Evolutionary conservation across 1,140 invertebrate genomes (phyloP).

Genomic region (Calycopis cecrops): DNA sequence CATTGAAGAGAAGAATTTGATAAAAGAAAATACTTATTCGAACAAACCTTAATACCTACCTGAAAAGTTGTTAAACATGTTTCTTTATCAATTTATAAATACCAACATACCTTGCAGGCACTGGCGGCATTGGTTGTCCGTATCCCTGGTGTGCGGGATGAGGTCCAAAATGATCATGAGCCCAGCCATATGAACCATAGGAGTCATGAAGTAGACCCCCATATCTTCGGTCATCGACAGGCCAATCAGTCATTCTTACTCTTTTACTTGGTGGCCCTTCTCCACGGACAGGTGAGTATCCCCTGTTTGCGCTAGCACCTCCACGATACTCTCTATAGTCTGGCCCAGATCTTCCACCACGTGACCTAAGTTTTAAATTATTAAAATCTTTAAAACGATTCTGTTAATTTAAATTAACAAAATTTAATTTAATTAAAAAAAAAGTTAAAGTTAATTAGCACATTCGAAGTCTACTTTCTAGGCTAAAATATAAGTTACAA

Average conservation of each 20-base stretch:
- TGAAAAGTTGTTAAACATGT: background rate
- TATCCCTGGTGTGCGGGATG: slow-evolving; percentile 71
- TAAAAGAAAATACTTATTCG: background rate
- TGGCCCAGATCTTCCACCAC: slow-evolving; percentile 69
- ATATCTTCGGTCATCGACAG: slow-evolving; percentile 72
- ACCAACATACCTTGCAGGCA: slow-evolving; percentile 59
- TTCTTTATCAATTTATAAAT: background rate
- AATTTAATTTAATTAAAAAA: background rate
- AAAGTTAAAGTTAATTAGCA: too few relatives aligned
- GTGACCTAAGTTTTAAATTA: slow-evolving; percentile 41
- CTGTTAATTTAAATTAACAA: too few relatives aligned
- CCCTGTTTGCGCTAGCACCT: slow-evolving; percentile 67
- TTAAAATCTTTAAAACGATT: too few relatives aligned
- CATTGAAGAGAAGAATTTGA: too few relatives aligned
- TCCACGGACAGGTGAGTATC: slow-evolving; percentile 85
- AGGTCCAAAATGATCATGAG: slow-evolving; percentile 69
- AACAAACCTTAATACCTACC: background rate
- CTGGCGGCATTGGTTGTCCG: slow-evolving; percentile 66
- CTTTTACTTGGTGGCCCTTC: slow-evolving; percentile 89
- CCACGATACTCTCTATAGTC: slow-evolving; percentile 86
- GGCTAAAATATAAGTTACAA: too few relatives aligned
- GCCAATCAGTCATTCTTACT: slow-evolving; percentile 83
- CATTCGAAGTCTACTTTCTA: too few relatives aligned
- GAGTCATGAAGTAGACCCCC: slow-evolving; percentile 67
- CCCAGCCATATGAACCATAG: slow-evolving; percentile 72